These are phyloP conservation scores for Laothoe populi DNA, from an alignment of 2,888 invertebrate genomes.

Conservation along the genomic window DNA sequence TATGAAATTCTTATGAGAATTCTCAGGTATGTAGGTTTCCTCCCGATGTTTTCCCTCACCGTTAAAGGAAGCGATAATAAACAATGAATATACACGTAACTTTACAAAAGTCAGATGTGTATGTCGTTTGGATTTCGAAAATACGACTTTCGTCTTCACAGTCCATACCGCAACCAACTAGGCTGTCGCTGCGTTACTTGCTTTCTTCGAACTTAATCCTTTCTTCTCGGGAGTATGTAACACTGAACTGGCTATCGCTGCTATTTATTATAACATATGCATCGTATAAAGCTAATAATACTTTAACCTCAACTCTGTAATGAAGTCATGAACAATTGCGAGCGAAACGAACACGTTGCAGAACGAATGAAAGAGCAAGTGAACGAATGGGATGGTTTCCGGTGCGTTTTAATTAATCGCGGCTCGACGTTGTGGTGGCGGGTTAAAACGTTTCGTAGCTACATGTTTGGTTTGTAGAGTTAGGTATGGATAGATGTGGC, in stretches of 20 bases:
- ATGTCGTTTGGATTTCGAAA: too few species aligned
- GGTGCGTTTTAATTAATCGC: constrained; percentile 33
- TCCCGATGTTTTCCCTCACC: too few species aligned
- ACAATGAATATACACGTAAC: too few species aligned
- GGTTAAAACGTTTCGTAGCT: constrained; percentile 26
- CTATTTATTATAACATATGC: background rate
- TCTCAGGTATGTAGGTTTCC: too few species aligned
- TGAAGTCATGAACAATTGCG: constrained; percentile 15
- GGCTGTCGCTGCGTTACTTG: too few species aligned
- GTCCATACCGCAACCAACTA: too few species aligned
- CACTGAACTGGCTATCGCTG: too few species aligned
- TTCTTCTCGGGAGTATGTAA: background rate
- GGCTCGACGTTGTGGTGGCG: constrained; percentile 18
- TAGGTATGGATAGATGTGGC: background rate
- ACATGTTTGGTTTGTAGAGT: constrained; percentile 25
- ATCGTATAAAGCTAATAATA: background rate
- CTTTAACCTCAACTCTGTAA: constrained; percentile 5
- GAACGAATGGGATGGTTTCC: constrained; percentile 25
- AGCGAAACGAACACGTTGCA: constrained; percentile 13
- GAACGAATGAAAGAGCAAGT: constrained; percentile 26
- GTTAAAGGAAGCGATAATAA: too few species aligned
- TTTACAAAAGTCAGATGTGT: too few species aligned
- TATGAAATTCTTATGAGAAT: too few species aligned
- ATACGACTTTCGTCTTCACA: too few species aligned
- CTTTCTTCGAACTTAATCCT: too few species aligned